Conservation (phyloP, 2,888 invertebrate species). For the Trachelus troglodyta region DNA sequence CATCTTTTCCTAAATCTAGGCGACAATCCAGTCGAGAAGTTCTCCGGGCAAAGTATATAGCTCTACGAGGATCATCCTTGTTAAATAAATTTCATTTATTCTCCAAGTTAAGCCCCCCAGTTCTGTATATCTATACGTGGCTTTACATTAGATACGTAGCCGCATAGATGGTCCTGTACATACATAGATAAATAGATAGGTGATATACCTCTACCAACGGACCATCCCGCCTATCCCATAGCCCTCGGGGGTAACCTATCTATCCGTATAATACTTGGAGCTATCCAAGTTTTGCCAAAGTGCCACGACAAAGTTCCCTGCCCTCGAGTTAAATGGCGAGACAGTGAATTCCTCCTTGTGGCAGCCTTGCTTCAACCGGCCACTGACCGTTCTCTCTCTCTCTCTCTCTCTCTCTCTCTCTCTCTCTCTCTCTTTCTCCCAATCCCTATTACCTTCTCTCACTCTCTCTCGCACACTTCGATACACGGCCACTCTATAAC, state of each 20-base stretch:
- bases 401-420: conserved; percentile 26
- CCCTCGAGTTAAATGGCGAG: conserved; percentile 4
- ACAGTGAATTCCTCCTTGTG: conserved; percentile 3
- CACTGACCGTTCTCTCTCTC: conserved; percentile 18
- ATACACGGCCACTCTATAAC: not conserved
- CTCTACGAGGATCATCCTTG: not conserved
- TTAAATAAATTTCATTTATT: not conserved
- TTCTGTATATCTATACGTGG: not conserved
- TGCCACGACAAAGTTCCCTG: conserved; percentile 1
- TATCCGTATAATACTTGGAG: not conserved
- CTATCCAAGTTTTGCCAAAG: conserved; percentile 3
- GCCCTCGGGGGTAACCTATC: not conserved
- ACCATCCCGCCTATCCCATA: not conserved
- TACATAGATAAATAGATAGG: not conserved
- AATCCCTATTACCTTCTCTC: conserved; percentile 14
- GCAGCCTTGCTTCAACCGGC: conserved; percentile 6
- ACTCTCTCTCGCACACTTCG: not conserved
- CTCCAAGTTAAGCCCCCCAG: not conserved
- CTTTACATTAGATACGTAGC: not conserved
- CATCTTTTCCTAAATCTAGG: not conserved
- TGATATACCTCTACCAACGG: not conserved
- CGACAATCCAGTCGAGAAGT: not conserved
- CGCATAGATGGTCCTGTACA: not conserved
- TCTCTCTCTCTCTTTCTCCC: conserved; percentile 10
- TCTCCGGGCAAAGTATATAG: not conserved